Evolutionary conservation across 2,888 invertebrate genomes (phyloP), one percentile per base, ranked within the genome.

Genomic region (Spatulosminthurus flaviceps): DNA sequence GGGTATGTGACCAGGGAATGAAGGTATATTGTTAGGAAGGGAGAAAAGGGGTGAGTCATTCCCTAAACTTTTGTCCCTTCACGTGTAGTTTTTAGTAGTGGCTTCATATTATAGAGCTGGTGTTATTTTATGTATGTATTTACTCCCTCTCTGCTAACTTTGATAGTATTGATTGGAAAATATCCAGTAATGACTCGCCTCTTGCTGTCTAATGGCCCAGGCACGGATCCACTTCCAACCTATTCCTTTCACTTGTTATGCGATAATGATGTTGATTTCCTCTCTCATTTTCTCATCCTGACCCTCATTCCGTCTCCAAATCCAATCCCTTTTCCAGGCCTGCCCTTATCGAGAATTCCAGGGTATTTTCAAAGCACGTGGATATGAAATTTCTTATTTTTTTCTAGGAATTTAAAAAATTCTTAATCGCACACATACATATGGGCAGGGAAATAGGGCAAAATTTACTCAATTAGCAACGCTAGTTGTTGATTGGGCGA

Each of bases 231-330:
- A 51, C 51, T 51, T 51, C 51, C 51, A 51, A 13, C 41, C n/a
- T 9, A 51, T 34, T 69, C 13, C 69, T 69, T 34, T 34, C n/a
- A 13, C 34, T 34, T 69, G 67, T 29, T 67, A 22, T 64, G 64
- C 64, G 64, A 64, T 64, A 64, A 64, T 64, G 64, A 64, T 64
- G 64, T 64, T 22, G 64, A 64, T 64, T 64, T 64, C 66, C 28
- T 19, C 24, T 24, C 24, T 66, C 13, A 5, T 26, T 24, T 19
- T 26, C 24, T 19, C 26, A 16, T 26, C 26, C 66, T 24, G 26
- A 24, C 26, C 9, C 28, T 19, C 26, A 7, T 22, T 24, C 26
- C 24, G 9, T 28, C 26, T 26, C 9, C 16, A 34, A 34, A 34
- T 24, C 19, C 13, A 13, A 64, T 64, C 22, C n/a, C n/a, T 64